phyloP scores from a whole-genome alignment of 2,888 invertebrate species.

The Aporophyla lueneburgensis region DNA sequence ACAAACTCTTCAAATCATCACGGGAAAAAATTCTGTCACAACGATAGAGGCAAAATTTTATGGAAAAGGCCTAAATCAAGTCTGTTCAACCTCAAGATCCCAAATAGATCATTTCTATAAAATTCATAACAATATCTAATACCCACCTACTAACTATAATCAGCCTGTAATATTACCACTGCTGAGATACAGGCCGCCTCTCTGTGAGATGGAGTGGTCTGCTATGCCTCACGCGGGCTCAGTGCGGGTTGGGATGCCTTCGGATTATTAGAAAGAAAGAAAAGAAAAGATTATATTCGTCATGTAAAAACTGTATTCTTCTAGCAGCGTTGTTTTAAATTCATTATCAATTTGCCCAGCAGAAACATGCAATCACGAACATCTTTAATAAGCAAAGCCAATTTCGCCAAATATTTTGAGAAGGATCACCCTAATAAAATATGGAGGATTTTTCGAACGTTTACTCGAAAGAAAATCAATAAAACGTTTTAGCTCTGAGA shows the following conservation, averaged over 20 bases:
- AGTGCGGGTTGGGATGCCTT: too few species aligned
- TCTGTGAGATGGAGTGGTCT: too few species aligned
- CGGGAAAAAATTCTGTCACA: too few species aligned
- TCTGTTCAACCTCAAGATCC: background rate
- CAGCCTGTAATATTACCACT: too few species aligned
- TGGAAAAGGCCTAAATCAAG: background rate
- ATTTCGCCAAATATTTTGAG: slow-evolving; percentile 29
- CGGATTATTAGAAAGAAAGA: too few species aligned
- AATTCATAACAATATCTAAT: background rate
- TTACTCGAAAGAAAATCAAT: slow-evolving; percentile 3
- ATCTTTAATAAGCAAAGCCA: slow-evolving; percentile 9
- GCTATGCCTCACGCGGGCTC: too few species aligned
- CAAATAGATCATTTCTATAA: background rate
- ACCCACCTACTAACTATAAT: background rate
- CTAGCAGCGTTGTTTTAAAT: too few species aligned
- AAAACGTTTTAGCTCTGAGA: background rate
- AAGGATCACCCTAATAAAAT: slow-evolving; percentile 23
- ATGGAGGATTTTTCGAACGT: slow-evolving; percentile 19
- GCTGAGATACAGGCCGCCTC: too few species aligned
- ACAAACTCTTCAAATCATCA: too few species aligned
- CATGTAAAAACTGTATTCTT: background rate
- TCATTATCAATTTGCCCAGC: background rate
- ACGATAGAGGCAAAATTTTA: background rate
- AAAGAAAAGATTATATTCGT: too few species aligned
- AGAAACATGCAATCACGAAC: background rate